Conservation (phyloP, 53 echinoderm and acorn worm genomes). For the Astropecten irregularis region DNA sequence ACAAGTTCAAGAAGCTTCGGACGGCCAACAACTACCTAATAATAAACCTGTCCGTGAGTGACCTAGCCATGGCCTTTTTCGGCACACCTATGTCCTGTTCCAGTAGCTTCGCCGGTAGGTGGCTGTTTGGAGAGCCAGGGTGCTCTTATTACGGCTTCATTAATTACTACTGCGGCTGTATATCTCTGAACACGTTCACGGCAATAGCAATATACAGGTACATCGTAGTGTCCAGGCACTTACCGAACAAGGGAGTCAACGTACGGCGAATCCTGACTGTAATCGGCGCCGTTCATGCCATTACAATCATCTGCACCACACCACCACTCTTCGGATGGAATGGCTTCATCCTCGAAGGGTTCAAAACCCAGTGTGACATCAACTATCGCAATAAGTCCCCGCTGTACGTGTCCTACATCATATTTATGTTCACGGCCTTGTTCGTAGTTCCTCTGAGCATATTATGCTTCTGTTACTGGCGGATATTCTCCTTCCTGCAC, state of each 20-base stretch:
- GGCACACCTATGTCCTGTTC: conserved; percentile 76
- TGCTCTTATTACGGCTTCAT: conserved; percentile 77
- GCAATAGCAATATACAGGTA: conserved; percentile 57
- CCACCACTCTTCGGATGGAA: conserved; percentile 76
- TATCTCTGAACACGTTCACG: conserved; percentile 65
- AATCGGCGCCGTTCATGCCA: conserved; percentile 37
- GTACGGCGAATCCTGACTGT: not conserved
- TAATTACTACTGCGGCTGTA: conserved; percentile 75
- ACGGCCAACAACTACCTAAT: conserved; percentile 65
- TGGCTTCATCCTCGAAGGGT: conserved; percentile 63
- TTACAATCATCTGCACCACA: conserved; percentile 58
- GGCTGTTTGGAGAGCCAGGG: conserved; percentile 72
- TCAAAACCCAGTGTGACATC: conserved; percentile 61
- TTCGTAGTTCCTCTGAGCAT: conserved; percentile 60
- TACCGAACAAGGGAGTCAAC: not conserved
- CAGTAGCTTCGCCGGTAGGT: conserved; percentile 70
- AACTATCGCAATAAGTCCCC: conserved; percentile 58
- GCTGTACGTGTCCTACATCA: conserved; percentile 58
- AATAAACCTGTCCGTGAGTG: conserved; percentile 65
- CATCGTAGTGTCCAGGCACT: conserved; percentile 7
- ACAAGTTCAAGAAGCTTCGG: conserved; percentile 57
- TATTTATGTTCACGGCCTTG: conserved; percentile 60
- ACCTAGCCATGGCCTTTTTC: conserved; percentile 47
- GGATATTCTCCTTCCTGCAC: conserved; percentile 32
- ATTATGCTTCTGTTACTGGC: conserved; percentile 48